Evolutionary conservation across 2,113 vertebrate species (phyloP).

Genomic region (Uropsilus gracilis): DNA sequence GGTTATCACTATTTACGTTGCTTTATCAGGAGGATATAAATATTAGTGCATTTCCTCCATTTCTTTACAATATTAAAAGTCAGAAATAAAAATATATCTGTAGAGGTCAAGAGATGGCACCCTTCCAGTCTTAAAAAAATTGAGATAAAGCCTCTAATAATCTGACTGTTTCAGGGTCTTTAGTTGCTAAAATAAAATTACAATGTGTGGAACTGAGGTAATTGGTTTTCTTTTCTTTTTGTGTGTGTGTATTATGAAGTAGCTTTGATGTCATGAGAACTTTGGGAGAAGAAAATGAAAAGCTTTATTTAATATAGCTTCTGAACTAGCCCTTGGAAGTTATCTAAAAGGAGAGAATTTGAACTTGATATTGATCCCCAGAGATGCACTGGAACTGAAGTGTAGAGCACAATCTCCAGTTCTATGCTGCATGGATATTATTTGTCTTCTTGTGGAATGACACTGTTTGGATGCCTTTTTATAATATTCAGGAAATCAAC

Average conservation of each 20-base stretch:
- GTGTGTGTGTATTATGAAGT: no score
- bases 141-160: constrained; percentile 1
- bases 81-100: neutral
- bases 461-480: accelerated
- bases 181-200: neutral
- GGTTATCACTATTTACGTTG: neutral
- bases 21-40: neutral
- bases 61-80: neutral
- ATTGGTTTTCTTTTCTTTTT: neutral
- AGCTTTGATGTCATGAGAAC: neutral
- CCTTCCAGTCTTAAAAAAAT: neutral
- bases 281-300: neutral
- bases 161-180: neutral
- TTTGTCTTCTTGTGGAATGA: neutral
- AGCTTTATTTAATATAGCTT: neutral
- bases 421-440: neutral
- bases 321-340: neutral
- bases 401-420: neutral
- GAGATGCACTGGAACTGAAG: neutral
- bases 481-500: neutral
- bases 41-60: neutral
- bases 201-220: accelerated
- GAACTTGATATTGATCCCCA: neutral
- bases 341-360: neutral
- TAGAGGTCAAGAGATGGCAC: neutral